Base-by-base conservation (phyloP, 2,113 vertebrate species). In the human region DNA sequence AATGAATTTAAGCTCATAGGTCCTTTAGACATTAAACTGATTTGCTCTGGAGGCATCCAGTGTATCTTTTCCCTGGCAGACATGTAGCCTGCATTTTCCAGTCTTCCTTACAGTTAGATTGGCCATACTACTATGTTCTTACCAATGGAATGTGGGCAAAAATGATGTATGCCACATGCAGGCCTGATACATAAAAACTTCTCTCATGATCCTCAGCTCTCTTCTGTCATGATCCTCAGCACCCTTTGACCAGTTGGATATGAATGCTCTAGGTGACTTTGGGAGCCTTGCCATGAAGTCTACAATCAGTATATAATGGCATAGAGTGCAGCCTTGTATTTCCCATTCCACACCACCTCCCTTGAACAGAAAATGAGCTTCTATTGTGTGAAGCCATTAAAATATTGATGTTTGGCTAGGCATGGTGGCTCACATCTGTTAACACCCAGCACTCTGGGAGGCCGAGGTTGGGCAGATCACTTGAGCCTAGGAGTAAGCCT, bases 11-110 rank as follows among this genome's bases (percentile, higher is more conserved):
- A 43, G 3, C 2, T 86, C 14, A 18, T 43, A 14, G 5, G 10
- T 95, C 9, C 32, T 79, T 90, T 43, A 79, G 35, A 16, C 6
- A 90, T 64, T 84, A 79, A 84, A 78, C 32, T 57, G 48, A 96
- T 6, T 50, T 80, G 8, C 40, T 35, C 0, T 32, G 76, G 45
- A 43, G 22, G 22, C 20, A 40, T 16, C 30, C 18, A 25, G 4
- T 40, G 32, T 61, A 55, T 68, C 64, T 30, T 70, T 18, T 45
- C 38, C 8, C 32, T 55, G 11, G 3, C 3, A 61, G 27, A 72
- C 20, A 50, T 50, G 16, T 72, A 43, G 45, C 27, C 3, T 79
- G 23, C 9, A 80, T 68, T 79, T 85, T 55, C 5, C 11, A 40
- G 9, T 18, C 10, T 57, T 78, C 40, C 22, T 89, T 78, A n/a